Conservation (phyloP, 2,888 invertebrate species). For the Hemaris fuciformis region DNA sequence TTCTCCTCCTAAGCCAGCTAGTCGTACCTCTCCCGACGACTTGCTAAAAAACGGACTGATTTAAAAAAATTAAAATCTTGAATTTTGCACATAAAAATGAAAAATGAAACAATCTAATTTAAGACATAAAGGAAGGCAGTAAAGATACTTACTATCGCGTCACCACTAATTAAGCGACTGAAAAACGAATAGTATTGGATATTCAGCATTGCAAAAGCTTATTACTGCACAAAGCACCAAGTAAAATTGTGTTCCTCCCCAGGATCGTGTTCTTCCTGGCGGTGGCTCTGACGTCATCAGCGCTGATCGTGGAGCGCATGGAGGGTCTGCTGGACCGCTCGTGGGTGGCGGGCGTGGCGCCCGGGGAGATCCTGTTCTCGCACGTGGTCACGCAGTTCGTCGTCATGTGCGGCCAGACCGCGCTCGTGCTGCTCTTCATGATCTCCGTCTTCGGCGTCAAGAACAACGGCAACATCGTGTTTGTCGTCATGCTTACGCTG, state of each 20-base stretch:
- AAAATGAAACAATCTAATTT: too few species aligned
- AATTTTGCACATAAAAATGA: too few species aligned
- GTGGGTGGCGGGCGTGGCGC: constrained; percentile 96
- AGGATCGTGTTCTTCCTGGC: constrained; percentile 98
- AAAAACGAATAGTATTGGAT: too few species aligned
- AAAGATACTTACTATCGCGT: too few species aligned
- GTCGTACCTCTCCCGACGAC: too few species aligned
- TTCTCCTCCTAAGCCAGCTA: too few species aligned
- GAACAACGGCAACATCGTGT: constrained; percentile 92
- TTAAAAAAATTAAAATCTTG: too few species aligned
- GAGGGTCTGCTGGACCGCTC: constrained; percentile 95
- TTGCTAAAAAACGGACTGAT: too few species aligned
- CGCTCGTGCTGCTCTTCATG: constrained; percentile 94
- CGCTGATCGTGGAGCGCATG: constrained; percentile 94
- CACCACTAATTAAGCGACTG: too few species aligned
- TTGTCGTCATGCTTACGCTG: constrained; percentile 92
- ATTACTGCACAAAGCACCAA: too few species aligned
- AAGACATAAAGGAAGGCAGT: too few species aligned
- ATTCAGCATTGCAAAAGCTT: too few species aligned
- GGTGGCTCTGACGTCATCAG: constrained; percentile 95
- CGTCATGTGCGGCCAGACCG: constrained; percentile 96
- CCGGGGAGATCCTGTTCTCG: constrained; percentile 95
- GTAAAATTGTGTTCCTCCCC: constrained; percentile 25
- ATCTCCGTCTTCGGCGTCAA: constrained; percentile 94
- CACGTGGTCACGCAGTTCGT: constrained; percentile 97